A percentile compares a stretch with the other conserved stretches of the same genome.
Conservation (phyloP, 1,140 invertebrate genomes). For the Philopotamus ludificatus region DNA sequence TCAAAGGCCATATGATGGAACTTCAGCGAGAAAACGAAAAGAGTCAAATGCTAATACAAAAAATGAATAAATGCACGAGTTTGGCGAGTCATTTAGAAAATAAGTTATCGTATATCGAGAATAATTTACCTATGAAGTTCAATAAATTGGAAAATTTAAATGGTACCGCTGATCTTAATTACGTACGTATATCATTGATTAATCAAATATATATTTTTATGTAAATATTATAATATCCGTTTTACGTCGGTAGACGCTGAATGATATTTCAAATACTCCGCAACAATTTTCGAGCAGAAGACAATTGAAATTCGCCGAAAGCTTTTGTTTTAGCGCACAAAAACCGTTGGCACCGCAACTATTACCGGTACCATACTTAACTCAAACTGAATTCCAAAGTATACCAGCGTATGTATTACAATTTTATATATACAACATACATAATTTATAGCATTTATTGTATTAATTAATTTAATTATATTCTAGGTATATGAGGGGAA, state of each 20-base stretch:
- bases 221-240: background rate
- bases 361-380: constrained; percentile 27
- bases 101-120: constrained; percentile 20
- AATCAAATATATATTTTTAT: background rate
- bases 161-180: background rate
- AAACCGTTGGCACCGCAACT: constrained; percentile 11
- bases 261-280: background rate
- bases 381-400: constrained; percentile 31
- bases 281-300: constrained; percentile 22
- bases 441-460: background rate
- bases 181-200: background rate
- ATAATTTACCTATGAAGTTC: constrained; percentile 32
- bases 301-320: constrained; percentile 31
- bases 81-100: constrained; percentile 2
- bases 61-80: constrained; percentile 4
- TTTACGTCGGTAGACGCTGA: background rate
- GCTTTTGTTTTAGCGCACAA: constrained; percentile 7
- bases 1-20: constrained; percentile 14
- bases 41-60: constrained; percentile 4
- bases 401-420: constrained; percentile 29
- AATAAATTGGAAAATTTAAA: constrained; percentile 15
- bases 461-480: background rate
- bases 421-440: background rate
- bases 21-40: constrained; percentile 6
- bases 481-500: constrained; percentile 37